These are phyloP conservation scores for Lasioglossum oenotherae DNA, from an alignment of 2,888 invertebrate species.

Conservation along the genomic window DNA sequence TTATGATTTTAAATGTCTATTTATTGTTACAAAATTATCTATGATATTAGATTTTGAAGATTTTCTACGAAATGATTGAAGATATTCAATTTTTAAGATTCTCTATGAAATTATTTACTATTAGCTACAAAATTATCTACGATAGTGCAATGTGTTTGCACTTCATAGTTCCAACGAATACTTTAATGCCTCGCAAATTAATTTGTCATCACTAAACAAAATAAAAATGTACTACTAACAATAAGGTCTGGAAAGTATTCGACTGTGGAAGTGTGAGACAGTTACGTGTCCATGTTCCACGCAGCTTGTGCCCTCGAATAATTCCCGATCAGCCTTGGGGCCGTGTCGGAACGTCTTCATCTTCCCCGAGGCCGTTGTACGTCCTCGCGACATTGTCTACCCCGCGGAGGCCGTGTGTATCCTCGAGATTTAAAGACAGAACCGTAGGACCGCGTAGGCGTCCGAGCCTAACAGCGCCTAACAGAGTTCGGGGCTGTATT, in stretches of 20 bases:
- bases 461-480: conserved; percentile 11
- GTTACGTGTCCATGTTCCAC: neutral
- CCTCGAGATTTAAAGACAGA: conserved; percentile 67
- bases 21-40: too few relatives aligned
- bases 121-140: too few relatives aligned
- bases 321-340: conserved; percentile 30
- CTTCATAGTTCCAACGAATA: neutral
- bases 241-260: neutral
- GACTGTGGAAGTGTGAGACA: neutral
- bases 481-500: neutral
- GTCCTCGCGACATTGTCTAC: conserved; percentile 56
- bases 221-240: too few relatives aligned
- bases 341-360: conserved; percentile 54
- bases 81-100: too few relatives aligned
- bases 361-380: conserved; percentile 36
- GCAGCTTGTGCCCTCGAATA: conserved; percentile 33
- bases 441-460: conserved; percentile 69
- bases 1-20: too few relatives aligned
- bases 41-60: too few relatives aligned
- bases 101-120: too few relatives aligned
- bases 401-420: conserved; percentile 43
- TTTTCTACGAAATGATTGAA: too few relatives aligned
- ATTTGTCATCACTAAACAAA: too few relatives aligned
- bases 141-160: neutral
- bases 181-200: too few relatives aligned